phyloP scores from a whole-genome alignment of 2,797 vertebrate species.

The Esox masquinongy region DNA sequence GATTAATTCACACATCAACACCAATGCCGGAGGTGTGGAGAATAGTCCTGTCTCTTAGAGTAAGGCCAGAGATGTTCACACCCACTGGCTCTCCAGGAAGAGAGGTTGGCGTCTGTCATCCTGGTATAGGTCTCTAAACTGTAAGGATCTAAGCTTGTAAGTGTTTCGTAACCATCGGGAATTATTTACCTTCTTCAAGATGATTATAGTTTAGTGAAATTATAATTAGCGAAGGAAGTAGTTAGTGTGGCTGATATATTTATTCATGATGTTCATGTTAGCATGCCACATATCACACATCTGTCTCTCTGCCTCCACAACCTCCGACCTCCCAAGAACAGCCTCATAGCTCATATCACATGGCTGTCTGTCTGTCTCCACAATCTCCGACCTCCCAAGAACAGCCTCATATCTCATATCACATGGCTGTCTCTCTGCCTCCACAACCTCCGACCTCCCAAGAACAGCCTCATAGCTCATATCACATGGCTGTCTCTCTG shows the following conservation, averaged over 20 bases:
- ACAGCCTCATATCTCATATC: constrained; percentile 38
- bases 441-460: no score
- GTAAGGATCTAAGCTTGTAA: background rate
- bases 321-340: constrained; percentile 43
- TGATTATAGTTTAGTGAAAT: constrained; percentile 63
- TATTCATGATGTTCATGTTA: constrained; percentile 37
- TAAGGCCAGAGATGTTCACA: no score
- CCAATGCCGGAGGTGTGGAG: constrained; percentile 12
- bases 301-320: constrained; percentile 30
- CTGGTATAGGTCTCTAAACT: no score
- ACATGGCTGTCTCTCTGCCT: constrained; percentile 28
- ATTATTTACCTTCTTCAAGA: constrained; percentile 31
- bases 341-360: constrained; percentile 35
- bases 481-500: constrained; percentile 35
- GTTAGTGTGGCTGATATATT: constrained; percentile 50
- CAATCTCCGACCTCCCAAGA: constrained; percentile 41
- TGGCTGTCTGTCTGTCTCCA: constrained; percentile 31
- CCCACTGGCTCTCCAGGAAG: constrained; percentile 14
- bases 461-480: constrained; percentile 33
- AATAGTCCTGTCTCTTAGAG: no score
- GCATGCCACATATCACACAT: constrained; percentile 8
- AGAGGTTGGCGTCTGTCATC: background rate
- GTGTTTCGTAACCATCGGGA: background rate
- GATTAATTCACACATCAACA: constrained; percentile 34
- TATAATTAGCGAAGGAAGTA: constrained; percentile 55